Base-by-base conservation (phyloP, 2,888 invertebrate species). In the Parnassius orleans region DNA sequence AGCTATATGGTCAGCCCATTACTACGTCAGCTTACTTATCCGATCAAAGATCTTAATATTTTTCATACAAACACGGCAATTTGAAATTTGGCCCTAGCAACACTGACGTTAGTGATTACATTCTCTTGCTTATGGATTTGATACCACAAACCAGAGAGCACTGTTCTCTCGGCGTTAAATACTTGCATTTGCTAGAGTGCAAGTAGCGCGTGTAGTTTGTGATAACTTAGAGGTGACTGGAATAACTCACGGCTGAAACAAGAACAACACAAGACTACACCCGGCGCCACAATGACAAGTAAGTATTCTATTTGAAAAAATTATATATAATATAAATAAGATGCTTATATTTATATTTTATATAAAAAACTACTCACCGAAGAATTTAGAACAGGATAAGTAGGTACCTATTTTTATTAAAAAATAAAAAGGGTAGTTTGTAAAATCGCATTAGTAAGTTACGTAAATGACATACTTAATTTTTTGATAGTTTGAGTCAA, bases 201-300 rank as follows among this genome's bases (percentile, higher is more conserved):
- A 86, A 74, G 77, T 79, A 83, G 84, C 85, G 89, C 80, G 86
- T 84, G 88, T 87, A 79, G 86, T 85, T 83, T 77, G 87, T 87
- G 85, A 76, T 79, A 80, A n/a, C 7, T 42, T 12, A n/a, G 74
- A 84, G 81, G 89, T 88, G 87, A 82, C 84, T 85, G 78, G 84
- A 78, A 83, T 86, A 86, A 87, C 5, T 87, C 88, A 83, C 72
- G 77, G 33, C 33, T 33, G 33, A 33, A 33, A 33, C 7, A 33
- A 33, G 33, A 33, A 33, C 33, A 33, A 33, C 77, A 83, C 78
- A 65, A 83, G 80, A 80, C 82, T 83, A 86, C 83, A 87, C 81
- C 87, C 87, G 86, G 86, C 87, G 70, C 72, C 81, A 90, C 75
- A 84, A 90, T 90, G 90, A 90, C 90, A 90, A 90, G 90, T 90